These are phyloP conservation scores for Boloria euphrosyne DNA, from an alignment of 2,888 invertebrate genomes.

Conservation along the genomic window DNA sequence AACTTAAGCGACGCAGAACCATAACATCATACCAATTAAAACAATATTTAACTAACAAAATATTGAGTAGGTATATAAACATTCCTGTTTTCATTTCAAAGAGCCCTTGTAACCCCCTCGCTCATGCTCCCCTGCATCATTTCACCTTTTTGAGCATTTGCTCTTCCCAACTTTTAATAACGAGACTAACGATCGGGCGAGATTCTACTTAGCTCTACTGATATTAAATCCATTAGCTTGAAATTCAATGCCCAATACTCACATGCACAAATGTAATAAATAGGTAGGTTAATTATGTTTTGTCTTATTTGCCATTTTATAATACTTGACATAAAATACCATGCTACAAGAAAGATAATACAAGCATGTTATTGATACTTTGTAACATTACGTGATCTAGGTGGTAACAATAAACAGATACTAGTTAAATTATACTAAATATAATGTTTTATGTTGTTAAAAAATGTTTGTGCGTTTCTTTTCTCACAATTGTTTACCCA, in stretches of 20 bases:
- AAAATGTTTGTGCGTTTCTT: background rate
- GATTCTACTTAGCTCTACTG: constrained; percentile 13
- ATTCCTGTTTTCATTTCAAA: constrained; percentile 1
- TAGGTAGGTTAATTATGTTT: background rate
- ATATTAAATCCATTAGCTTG: constrained; percentile 20
- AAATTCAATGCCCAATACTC: constrained; percentile 17
- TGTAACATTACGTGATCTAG: no score
- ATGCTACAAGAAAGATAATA: no score
- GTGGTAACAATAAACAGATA: no score
- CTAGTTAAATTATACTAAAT: no score
- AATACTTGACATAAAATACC: no score
- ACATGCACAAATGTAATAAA: background rate
- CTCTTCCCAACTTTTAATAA: constrained; percentile 47
- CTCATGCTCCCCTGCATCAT: constrained; percentile 25
- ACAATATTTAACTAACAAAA: no score
- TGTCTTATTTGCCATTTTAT: no score
- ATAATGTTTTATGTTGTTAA: no score
- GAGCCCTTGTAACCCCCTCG: constrained; percentile 30
- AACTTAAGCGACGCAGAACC: no score
- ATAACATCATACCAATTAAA: no score
- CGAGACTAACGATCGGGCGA: constrained; percentile 36
- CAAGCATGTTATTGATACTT: no score
- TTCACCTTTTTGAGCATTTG: constrained; percentile 35
- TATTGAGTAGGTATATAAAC: background rate
- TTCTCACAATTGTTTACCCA: background rate